Conservation (phyloP, 2,113 vertebrate genomes). For the Physeter macrocephalus region DNA sequence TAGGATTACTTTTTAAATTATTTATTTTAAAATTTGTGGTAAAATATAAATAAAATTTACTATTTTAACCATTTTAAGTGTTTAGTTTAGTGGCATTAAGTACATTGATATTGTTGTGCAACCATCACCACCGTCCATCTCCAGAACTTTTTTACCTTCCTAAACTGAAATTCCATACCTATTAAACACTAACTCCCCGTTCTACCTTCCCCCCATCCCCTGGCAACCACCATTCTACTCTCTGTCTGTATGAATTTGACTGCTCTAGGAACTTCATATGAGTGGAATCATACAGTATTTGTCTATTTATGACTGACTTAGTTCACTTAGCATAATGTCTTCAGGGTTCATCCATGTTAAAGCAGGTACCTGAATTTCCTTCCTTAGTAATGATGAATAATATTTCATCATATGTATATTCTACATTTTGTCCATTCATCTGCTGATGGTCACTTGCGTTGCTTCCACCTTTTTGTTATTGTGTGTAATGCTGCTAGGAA, state of each 20-base stretch:
- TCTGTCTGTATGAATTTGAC: not conserved
- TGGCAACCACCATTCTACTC: not conserved
- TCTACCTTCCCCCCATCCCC: no score
- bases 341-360: not conserved
- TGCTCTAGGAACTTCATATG: not conserved
- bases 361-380: not conserved
- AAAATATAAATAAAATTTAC: not conserved
- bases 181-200: not conserved
- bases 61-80: not conserved
- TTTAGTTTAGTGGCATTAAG: not conserved
- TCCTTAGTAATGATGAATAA: not conserved
- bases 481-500: not conserved
- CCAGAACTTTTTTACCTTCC: not conserved
- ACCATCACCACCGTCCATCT: not conserved
- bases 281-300: not conserved
- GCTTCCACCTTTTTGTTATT: not conserved
- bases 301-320: not conserved
- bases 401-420: not conserved
- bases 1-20: not conserved
- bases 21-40: not conserved
- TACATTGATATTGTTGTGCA: not conserved
- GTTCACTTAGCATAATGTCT: not conserved
- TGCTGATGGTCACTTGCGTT: not conserved
- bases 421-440: not conserved
- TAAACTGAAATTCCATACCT: not conserved